Evolutionary conservation across 2,113 vertebrate species (phyloP).

Genomic region (Corythoichthys intestinalis): DNA sequence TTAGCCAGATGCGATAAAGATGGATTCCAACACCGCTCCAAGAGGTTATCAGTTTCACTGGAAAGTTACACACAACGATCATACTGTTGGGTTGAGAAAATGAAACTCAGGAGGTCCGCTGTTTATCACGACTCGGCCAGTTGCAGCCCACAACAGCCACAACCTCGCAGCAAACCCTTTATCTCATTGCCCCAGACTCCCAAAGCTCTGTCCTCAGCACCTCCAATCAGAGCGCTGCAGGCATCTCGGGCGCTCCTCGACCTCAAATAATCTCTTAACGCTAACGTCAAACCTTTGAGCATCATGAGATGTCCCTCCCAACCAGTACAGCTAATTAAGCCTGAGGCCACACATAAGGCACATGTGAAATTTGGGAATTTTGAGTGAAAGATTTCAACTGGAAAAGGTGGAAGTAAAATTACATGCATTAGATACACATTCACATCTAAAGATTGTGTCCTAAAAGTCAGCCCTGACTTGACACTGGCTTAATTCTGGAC

Average conservation of each 20-base stretch:
- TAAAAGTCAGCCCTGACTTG: neutral
- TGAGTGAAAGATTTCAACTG: neutral
- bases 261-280: slow-evolving; percentile 22
- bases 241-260: slow-evolving; percentile 33
- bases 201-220: slow-evolving; percentile 58
- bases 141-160: slow-evolving; percentile 48
- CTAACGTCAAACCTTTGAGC: slow-evolving; percentile 49
- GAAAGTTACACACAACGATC: neutral
- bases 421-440: neutral
- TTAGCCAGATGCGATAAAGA: neutral
- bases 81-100: slow-evolving; percentile 25
- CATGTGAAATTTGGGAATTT: neutral
- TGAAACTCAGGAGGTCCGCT: slow-evolving; percentile 42
- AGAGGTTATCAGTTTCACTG: neutral
- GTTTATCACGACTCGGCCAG: slow-evolving; percentile 63
- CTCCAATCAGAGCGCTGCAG: slow-evolving; percentile 56
- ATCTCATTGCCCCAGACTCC: slow-evolving; percentile 64
- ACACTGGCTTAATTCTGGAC: neutral
- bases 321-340: slow-evolving; percentile 7
- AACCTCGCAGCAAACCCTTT: slow-evolving; percentile 56
- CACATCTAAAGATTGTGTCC: neutral
- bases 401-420: neutral
- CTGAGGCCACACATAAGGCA: neutral
- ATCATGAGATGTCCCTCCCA: slow-evolving; percentile 16
- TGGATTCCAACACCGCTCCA: neutral